phyloP scores from a whole-genome alignment of 1,140 invertebrate genomes.

The Drosophila seguyi region DNA sequence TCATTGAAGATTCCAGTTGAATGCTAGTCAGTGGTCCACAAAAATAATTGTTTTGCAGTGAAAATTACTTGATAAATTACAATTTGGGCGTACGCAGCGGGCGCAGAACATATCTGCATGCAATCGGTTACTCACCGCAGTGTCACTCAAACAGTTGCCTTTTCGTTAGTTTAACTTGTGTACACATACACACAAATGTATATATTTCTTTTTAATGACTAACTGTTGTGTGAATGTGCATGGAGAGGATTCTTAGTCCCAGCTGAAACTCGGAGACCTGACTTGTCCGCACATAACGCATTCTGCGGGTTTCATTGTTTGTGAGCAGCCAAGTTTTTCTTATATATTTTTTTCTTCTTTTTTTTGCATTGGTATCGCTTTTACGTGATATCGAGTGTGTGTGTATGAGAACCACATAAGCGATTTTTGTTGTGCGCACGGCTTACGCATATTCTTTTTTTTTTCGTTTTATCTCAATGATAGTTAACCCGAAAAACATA shows the following conservation, averaged over 20 bases:
- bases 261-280: slow-evolving; percentile 16
- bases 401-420: slow-evolving; percentile 19
- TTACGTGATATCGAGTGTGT: slow-evolving; percentile 19
- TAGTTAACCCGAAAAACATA: slow-evolving; percentile 18
- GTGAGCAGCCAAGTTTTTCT: slow-evolving; percentile 3
- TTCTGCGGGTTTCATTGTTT: slow-evolving; percentile 15
- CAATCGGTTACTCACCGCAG: slow-evolving; percentile 19
- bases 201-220: slow-evolving; percentile 20
- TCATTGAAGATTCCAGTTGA: slow-evolving; percentile 12
- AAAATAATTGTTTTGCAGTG: slow-evolving; percentile 14
- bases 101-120: background rate
- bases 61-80: slow-evolving; percentile 14
- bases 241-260: slow-evolving; percentile 17
- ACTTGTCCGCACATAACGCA: slow-evolving; percentile 12
- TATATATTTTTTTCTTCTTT: background rate
- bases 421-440: slow-evolving; percentile 19
- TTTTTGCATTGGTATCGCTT: slow-evolving; percentile 8
- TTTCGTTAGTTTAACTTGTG: slow-evolving; percentile 17
- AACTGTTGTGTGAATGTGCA: slow-evolving; percentile 21
- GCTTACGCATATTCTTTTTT: slow-evolving; percentile 11
- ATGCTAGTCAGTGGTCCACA: slow-evolving; percentile 15
- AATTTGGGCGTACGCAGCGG: slow-evolving; percentile 18
- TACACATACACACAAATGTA: slow-evolving; percentile 12
- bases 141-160: slow-evolving; percentile 15
- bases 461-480: slow-evolving; percentile 18